Percentiles rank a stretch among this genome's conserved stretches.
Evolutionary conservation across 1,140 invertebrate genomes (phyloP).

Genomic region (Colletes latitarsis): DNA sequence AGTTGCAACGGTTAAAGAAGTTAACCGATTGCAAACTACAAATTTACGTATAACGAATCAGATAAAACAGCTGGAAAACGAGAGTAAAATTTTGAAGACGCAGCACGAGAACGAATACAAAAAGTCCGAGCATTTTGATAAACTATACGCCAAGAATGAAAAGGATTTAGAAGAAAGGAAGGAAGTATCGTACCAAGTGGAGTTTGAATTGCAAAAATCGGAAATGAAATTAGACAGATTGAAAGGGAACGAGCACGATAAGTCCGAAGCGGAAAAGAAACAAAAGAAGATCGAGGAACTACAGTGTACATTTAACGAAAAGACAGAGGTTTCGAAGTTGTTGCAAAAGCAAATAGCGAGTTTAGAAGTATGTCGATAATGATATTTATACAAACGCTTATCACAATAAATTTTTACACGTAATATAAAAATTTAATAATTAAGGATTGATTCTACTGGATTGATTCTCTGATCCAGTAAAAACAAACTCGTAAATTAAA

Average conservation of each 20-base stretch:
- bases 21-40: slow-evolving; percentile 67
- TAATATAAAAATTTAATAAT: too few species aligned
- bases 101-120: slow-evolving; percentile 67
- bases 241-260: slow-evolving; percentile 65
- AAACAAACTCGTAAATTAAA: too few species aligned
- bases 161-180: slow-evolving; percentile 75
- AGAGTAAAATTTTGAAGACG: slow-evolving; percentile 63
- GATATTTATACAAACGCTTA: too few species aligned
- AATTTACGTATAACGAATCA: slow-evolving; percentile 56
- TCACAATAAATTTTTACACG: too few species aligned
- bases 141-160: slow-evolving; percentile 56
- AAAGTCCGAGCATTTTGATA: slow-evolving; percentile 63
- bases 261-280: slow-evolving; percentile 73
- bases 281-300: slow-evolving; percentile 78
- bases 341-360: slow-evolving; percentile 81
- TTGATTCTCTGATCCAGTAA: too few species aligned
- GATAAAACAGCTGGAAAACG: slow-evolving; percentile 68
- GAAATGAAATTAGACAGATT: slow-evolving; percentile 72
- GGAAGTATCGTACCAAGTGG: slow-evolving; percentile 74
- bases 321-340: slow-evolving; percentile 74
- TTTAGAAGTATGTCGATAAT: slow-evolving; percentile 80
- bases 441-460: too few species aligned
- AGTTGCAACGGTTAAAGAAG: slow-evolving; percentile 59
- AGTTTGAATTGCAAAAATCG: slow-evolving; percentile 70
- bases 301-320: slow-evolving; percentile 74